Conservation (phyloP, 1,140 invertebrate genomes). For the Magallana angulata region DNA sequence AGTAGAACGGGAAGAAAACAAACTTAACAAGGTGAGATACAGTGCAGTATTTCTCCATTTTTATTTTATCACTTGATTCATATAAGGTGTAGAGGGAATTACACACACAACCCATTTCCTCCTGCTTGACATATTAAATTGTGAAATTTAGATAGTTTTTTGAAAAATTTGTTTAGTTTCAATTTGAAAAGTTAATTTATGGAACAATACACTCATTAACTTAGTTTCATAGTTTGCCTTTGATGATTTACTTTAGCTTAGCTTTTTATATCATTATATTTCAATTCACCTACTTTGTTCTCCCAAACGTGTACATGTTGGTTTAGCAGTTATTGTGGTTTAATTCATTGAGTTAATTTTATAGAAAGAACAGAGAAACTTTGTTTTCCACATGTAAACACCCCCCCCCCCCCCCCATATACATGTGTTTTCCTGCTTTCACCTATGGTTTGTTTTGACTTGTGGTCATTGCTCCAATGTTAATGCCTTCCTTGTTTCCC, state of each 20-base stretch:
- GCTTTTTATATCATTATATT: too few relatives aligned
- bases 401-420: not conserved
- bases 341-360: too few relatives aligned
- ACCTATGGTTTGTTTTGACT: not conserved
- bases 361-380: not conserved
- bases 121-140: not conserved
- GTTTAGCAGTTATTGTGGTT: too few relatives aligned
- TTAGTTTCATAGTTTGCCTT: too few relatives aligned
- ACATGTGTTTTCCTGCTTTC: not conserved
- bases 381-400: not conserved
- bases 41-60: not conserved
- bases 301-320: too few relatives aligned
- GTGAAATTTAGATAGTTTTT: too few relatives aligned
- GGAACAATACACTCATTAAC: too few relatives aligned
- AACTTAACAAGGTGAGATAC: slow-evolving; percentile 69
- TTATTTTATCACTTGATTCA: not conserved
- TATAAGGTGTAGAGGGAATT: too few relatives aligned
- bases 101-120: not conserved
- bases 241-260: too few relatives aligned
- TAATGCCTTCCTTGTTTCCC: slow-evolving; percentile 11
- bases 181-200: not conserved
- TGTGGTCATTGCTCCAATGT: not conserved
- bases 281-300: too few relatives aligned
- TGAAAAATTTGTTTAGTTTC: not conserved
- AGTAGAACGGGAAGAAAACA: slow-evolving; percentile 72